Percentiles rank a stretch among this genome's conserved stretches.
Conservation (phyloP, 2,888 invertebrate genomes). For the Dasypolia templi region DNA sequence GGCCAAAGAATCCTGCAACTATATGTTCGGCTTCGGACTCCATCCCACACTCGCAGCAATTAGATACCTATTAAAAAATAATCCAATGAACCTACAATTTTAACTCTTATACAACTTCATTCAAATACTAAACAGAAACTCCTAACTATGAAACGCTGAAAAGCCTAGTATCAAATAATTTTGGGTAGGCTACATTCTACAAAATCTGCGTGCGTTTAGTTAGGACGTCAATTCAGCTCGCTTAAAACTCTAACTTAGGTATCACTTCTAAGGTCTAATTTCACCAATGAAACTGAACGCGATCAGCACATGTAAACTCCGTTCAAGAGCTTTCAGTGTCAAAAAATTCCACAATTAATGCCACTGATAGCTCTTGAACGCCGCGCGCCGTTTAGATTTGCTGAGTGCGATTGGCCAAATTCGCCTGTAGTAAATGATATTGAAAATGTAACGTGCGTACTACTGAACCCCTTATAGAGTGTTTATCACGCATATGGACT, state of each 20-base stretch:
- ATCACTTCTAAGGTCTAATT: not conserved
- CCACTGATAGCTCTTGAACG: not conserved
- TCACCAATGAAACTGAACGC: too few relatives aligned
- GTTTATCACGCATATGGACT: not conserved
- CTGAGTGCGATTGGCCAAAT: not conserved
- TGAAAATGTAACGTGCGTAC: not conserved
- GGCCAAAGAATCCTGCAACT: too few relatives aligned
- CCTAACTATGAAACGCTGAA: not conserved
- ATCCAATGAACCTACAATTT: too few relatives aligned
- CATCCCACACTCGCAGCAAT: too few relatives aligned
- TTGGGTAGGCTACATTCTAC: not conserved
- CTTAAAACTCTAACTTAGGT: not conserved
- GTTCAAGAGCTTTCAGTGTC: too few relatives aligned
- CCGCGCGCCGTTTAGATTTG: not conserved
- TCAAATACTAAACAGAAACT: too few relatives aligned
- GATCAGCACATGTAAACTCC: too few relatives aligned
- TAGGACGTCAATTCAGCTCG: not conserved
- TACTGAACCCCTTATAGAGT: not conserved
- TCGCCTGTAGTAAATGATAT: not conserved
- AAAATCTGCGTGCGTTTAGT: not conserved
- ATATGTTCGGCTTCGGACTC: too few relatives aligned
- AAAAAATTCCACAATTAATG: too few relatives aligned
- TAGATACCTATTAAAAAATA: too few relatives aligned
- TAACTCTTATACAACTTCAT: too few relatives aligned
- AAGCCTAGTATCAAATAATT: not conserved